phyloP scores from a whole-genome alignment of 2,113 vertebrate species.

The Genyomyrus donnyi region DNA sequence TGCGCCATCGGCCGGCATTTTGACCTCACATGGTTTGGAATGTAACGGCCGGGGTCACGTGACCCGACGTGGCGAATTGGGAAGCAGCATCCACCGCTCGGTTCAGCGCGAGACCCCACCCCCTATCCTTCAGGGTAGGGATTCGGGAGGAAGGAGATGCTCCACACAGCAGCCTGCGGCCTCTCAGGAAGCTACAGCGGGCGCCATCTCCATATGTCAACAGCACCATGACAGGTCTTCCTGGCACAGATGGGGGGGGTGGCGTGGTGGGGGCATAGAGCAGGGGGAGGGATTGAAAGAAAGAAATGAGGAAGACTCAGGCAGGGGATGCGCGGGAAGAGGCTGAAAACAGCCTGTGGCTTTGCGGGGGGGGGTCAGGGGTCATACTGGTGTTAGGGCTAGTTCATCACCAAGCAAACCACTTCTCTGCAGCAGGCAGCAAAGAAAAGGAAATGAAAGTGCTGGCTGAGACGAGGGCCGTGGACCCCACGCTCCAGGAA shows the following conservation, averaged over 20 bases:
- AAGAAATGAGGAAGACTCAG: background rate
- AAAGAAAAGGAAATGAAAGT: constrained; percentile 1
- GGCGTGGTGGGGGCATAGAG: background rate
- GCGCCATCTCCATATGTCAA: background rate
- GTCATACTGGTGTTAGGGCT: background rate
- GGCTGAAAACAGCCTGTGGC: background rate
- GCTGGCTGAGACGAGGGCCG: background rate
- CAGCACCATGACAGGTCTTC: background rate
- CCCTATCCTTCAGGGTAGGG: background rate
- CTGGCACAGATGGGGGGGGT: background rate
- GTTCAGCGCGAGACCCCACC: background rate
- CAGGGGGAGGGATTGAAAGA: background rate
- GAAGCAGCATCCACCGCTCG: background rate
- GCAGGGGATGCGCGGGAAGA: background rate
- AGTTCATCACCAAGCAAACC: background rate
- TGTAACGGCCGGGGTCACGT: background rate
- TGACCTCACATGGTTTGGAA: background rate
- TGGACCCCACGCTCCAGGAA: background rate
- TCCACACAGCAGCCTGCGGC: background rate
- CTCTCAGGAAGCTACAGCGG: background rate
- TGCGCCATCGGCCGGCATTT: background rate
- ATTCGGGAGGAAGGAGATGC: background rate
- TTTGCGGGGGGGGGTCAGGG: background rate
- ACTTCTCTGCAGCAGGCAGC: background rate
- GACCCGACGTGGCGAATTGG: background rate